Percentiles rank a stretch among this genome's conserved stretches.
Evolutionary conservation across 2,113 vertebrate genomes (phyloP).

Genomic region (Lamprologus callipterus): DNA sequence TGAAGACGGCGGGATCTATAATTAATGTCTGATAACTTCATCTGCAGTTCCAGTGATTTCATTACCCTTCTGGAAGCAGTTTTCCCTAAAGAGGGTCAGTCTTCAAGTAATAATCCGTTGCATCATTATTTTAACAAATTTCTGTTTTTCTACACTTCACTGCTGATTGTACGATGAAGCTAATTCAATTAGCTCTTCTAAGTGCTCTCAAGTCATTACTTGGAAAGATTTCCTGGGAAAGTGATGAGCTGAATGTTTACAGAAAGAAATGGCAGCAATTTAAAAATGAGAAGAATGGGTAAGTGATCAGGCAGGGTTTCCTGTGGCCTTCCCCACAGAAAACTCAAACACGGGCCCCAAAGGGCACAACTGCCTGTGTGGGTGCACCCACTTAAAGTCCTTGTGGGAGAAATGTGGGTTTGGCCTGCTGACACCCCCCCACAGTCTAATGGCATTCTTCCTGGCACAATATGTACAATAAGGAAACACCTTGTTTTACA

Average conservation of each 20-base stretch:
- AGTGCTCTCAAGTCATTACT: background rate
- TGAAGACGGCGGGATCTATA: background rate
- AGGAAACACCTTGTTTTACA: background rate
- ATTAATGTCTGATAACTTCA: conserved; percentile 17
- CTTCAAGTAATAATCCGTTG: background rate
- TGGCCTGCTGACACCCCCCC: background rate
- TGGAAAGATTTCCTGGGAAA: background rate
- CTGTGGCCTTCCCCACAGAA: background rate
- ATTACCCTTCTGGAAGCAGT: background rate
- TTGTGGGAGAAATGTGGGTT: background rate
- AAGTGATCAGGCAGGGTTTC: background rate
- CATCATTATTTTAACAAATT: background rate
- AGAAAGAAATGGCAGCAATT: background rate
- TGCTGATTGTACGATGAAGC: background rate
- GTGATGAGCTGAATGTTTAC: background rate
- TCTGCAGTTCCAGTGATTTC: background rate
- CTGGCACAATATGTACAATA: background rate
- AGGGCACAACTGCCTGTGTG: background rate
- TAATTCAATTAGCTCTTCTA: background rate
- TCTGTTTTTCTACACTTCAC: background rate
- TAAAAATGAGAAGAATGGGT: background rate
- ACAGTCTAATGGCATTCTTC: background rate
- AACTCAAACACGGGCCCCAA: background rate
- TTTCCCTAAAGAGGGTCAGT: background rate
- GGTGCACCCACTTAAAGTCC: background rate